Evolutionary conservation across 92 coral and sea anemone species (phyloP), one percentile per base, ranked within the genome.

Genomic region (Montipora capitata): DNA sequence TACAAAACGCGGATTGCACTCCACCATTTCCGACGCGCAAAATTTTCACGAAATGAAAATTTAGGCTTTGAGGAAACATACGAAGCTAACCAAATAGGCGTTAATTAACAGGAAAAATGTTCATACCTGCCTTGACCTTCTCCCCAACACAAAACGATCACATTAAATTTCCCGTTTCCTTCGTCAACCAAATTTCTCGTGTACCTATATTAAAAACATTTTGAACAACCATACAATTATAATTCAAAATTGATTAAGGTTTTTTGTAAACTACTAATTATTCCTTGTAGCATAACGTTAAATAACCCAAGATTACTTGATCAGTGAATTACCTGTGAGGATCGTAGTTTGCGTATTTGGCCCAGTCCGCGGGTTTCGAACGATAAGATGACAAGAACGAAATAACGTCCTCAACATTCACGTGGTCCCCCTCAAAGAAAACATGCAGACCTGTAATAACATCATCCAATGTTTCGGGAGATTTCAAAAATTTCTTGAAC

Each of bases 91-190:
- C 3, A 3, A 5, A 18, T 7, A 54, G 11, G 10, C 13, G 14
- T 9, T 10, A 54, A 54, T 9, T 3, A 54, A 54, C 12, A 54
- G 17, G 39, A 6, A 16, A 5, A 48, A 5, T 15, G 0, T 20
- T 17, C 90, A 7, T 76, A 97, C 99, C 99, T 97, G 45, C 99
- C 99, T 44, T 97, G 99, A 0, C 99, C 99, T 70, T 97, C 99
- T 6, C 99, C 93, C 99, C 99, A 97, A 65, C 99, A 97, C 78
- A 97, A 85, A 10, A 97, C 92, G 56, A 97, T 97, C 83, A 97
- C 49, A 78, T 97, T 97, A 69, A 94, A 97, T 18, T 97, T 97
- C 27, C 99, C 99, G 84, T 97, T 97, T 76, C 99, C 99, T 90
- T 95, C 96, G 69, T 97, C 99, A 15, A 97, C 98, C 75, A 97